Percentiles rank a stretch among this genome's conserved stretches.
These are phyloP conservation scores for Toxotes chatareus DNA, from an alignment of 2,113 vertebrate genomes.

Conservation along the genomic window DNA sequence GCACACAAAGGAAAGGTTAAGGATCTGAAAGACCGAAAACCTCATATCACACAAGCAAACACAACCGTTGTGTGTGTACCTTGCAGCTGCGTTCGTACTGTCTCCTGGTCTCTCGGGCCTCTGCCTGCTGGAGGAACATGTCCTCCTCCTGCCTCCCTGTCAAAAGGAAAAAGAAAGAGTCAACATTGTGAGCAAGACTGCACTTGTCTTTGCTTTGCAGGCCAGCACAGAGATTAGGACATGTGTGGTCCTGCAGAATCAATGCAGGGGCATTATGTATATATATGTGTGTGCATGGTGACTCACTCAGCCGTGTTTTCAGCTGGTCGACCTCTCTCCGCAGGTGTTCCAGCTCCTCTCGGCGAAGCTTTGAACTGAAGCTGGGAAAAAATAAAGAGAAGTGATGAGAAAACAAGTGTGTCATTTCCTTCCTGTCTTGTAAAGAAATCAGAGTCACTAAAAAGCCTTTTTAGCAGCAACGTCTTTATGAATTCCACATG, in stretches of 20 bases:
- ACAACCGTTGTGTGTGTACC: constrained; percentile 63
- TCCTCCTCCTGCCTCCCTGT: constrained; percentile 85
- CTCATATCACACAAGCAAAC: constrained; percentile 32
- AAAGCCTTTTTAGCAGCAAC: not conserved
- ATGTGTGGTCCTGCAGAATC: constrained; percentile 41
- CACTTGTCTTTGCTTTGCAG: constrained; percentile 39
- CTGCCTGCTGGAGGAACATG: constrained; percentile 79
- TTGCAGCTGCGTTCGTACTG: constrained; percentile 79
- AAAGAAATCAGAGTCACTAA: not conserved
- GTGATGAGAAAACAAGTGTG: not conserved
- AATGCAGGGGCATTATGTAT: not conserved
- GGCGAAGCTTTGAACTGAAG: constrained; percentile 80
- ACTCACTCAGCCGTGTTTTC: constrained; percentile 84
- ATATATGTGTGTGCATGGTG: not conserved
- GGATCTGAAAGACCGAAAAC: constrained; percentile 31
- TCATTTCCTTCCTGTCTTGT: not conserved
- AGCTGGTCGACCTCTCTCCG: constrained; percentile 85
- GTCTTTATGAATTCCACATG: not conserved
- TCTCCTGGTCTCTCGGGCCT: constrained; percentile 81
- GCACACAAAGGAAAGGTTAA: constrained; percentile 36
- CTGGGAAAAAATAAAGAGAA: constrained; percentile 45
- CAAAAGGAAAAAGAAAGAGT: constrained; percentile 28
- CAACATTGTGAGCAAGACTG: constrained; percentile 33
- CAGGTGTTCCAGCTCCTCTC: constrained; percentile 84
- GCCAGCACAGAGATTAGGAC: constrained; percentile 26